Base-by-base conservation (phyloP, 23 tunicate species). In the Ciona savignyi region DNA sequence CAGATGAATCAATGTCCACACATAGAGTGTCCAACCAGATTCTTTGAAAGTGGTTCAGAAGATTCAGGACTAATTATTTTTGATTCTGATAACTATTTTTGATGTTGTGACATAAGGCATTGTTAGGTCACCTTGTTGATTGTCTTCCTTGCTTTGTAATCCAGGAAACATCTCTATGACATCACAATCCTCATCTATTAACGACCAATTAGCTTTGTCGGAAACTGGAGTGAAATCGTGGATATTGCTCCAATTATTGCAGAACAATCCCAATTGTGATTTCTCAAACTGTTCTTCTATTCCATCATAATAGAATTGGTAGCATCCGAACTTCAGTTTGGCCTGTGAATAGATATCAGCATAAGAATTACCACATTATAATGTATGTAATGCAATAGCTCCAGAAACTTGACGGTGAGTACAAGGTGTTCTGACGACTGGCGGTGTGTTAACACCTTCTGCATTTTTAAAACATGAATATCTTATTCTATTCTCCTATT, bases 141-240 rank as follows among this genome's bases (percentile, higher is more conserved):
- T 32, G 34, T 51, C 86, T 21, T 27, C 35, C 0, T 23, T 32
- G 1, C 22, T 60, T 28, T 35, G 30, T 2, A 35, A 65, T 74
- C 78, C 62, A 25, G 56, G 72, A 51, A 90, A 67, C 34, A 83
- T 15, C 20, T 90, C 65, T 20, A 33, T 23, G 20, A 79, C 63
- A 1, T 63, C 22, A 33, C 34, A 67, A 1, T 75, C 74, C 51
- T 83, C 82, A 20, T 74, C 74, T 15, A 79, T 34, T 27, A 79
- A 11, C 20, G 19, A 30, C 97, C 97, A 91, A 49, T 91, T 91
- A n/a, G 60, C 32, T 22, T 35, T 27, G 1, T 91, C 86, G 24
- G 84, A 33, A 34, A 29, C 75, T 15, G 91, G 91, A 51, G 91
- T 84, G 69, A 91, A 91, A 70, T 91, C 97, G 49, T 91, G 84